Base-by-base conservation (phyloP, 2,113 vertebrate species). In the Panthera leo region DNA sequence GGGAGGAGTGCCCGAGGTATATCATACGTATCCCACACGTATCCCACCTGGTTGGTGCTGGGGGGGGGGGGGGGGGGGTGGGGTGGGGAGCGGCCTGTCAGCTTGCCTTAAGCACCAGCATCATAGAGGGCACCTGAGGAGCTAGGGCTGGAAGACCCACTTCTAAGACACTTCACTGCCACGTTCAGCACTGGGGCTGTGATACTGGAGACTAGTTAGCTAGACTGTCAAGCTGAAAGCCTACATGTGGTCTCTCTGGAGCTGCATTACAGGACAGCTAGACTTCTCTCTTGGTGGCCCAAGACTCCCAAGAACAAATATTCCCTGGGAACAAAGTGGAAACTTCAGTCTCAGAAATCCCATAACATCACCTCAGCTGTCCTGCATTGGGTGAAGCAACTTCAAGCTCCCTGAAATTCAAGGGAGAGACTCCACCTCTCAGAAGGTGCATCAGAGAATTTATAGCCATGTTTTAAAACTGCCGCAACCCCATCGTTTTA, bases 61-160 rank as follows among this genome's bases (percentile, higher is more conserved):
- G 58, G 18, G 53, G 0, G 58, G 7, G 5, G 42, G 58, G 19
- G 21, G 21, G 7, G 7, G 21, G 58, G 5, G 53, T 0, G 55
- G 19, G 5, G 5, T 7, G 7, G 58, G 21, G 7, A 0, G 8
- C 3, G 8, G 55, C 21, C 21, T 61, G 58, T 61, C 58, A 61
- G 58, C 58, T 23, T 23, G 58, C 58, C 21, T 61, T 61, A 61
- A 23, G 58, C 58, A 23, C 7, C 21, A 8, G 8, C 21, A 23
- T 61, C 58, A 61, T 7, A 23, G 34, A 5, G 6, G 21, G 0
- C 21, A 58, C 39, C 18, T 2, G 9, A 39, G 58, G 18, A 16
- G 4, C 29, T 45, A 11, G 0, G 67, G 11, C 7, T 23, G 14
- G 23, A 53, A 4, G 16, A 14, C 27, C 25, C 8, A 14, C 7